These are phyloP conservation scores for Uropsilus gracilis DNA, from an alignment of 2,113 vertebrate genomes.

Conservation along the genomic window DNA sequence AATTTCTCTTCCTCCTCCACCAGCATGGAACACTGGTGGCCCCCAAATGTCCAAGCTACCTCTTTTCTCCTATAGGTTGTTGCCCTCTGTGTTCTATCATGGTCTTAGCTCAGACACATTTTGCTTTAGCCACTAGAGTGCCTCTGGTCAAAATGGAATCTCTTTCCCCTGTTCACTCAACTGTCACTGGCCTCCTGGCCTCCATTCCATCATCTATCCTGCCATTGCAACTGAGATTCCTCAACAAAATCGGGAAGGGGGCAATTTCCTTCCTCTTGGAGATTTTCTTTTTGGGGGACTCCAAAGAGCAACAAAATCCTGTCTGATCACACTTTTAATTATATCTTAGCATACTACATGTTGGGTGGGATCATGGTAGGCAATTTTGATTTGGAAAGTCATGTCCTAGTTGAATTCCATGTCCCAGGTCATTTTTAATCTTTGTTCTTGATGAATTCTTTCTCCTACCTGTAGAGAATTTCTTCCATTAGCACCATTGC, in stretches of 20 bases:
- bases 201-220: background rate
- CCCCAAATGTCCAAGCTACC: background rate
- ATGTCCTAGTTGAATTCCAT: background rate
- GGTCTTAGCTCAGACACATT: background rate
- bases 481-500: background rate
- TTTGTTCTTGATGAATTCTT: background rate
- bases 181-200: background rate
- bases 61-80: background rate
- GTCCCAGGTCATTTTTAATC: too few relatives aligned
- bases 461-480: background rate
- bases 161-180: background rate
- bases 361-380: background rate
- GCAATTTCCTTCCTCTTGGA: background rate
- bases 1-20: background rate
- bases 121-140: background rate
- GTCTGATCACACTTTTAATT: background rate
- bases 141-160: background rate
- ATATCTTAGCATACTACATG: background rate
- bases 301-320: background rate
- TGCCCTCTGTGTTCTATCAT: background rate
- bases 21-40: background rate
- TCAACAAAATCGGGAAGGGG: background rate
- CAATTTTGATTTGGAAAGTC: background rate
- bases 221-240: background rate
- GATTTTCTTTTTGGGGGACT: background rate